phyloP scores from a whole-genome alignment of 2,113 vertebrate species.

The Phodopus roborovskii region DNA sequence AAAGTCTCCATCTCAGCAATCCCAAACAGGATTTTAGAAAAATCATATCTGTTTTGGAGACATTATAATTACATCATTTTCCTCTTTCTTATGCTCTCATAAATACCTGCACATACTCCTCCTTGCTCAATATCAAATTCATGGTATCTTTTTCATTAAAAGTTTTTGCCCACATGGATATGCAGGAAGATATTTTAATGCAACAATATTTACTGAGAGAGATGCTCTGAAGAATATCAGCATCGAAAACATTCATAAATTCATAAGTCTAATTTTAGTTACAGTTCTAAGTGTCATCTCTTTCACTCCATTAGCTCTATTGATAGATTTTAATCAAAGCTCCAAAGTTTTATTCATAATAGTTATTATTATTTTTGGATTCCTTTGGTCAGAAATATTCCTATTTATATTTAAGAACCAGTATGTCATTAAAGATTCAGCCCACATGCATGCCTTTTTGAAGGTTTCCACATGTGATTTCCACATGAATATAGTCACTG shows the following conservation, averaged over 20 bases:
- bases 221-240: background rate
- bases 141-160: background rate
- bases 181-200: background rate
- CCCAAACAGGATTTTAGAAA: background rate
- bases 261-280: background rate
- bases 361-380: background rate
- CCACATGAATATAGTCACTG: rapidly evolving
- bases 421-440: background rate
- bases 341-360: background rate
- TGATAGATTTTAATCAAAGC: background rate
- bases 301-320: background rate
- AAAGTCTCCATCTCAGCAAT: slow-evolving; percentile 12
- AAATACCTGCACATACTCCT: background rate
- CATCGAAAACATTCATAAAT: background rate
- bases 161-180: background rate
- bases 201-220: background rate
- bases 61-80: background rate
- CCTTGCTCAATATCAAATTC: background rate
- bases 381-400: background rate
- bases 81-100: background rate
- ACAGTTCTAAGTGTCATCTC: background rate
- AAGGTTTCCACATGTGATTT: background rate
- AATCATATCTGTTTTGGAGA: background rate
- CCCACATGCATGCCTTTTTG: background rate
- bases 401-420: background rate